These are phyloP conservation scores for Myrmophylax atrothorax DNA, from an alignment of 2,113 vertebrate species.

Conservation along the genomic window DNA sequence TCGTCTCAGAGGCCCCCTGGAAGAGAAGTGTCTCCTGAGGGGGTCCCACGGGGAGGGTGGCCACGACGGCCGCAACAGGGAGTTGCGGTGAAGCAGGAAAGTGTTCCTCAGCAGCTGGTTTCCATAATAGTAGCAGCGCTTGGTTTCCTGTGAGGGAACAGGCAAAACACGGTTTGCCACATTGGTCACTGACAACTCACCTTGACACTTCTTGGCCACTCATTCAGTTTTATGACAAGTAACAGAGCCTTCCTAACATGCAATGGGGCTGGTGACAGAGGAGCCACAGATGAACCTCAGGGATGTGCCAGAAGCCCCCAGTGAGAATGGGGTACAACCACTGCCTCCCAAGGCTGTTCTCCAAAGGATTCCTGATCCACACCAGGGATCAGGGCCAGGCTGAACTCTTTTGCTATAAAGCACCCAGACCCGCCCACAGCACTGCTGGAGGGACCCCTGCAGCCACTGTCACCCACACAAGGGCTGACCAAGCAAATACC, in stretches of 20 bases:
- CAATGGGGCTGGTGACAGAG: background rate
- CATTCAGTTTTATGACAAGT: background rate
- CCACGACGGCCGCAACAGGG: background rate
- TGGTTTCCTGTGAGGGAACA: slow-evolving; percentile 60
- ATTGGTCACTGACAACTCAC: background rate
- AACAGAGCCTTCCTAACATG: background rate
- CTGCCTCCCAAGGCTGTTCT: background rate
- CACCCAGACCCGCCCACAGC: background rate
- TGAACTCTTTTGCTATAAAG: background rate
- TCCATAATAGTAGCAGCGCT: slow-evolving; percentile 10
- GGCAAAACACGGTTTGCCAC: background rate
- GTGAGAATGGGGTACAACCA: background rate
- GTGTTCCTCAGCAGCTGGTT: background rate
- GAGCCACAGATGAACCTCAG: background rate
- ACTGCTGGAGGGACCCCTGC: background rate
- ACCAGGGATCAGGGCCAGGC: background rate
- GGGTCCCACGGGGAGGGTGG: background rate
- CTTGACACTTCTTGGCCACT: background rate
- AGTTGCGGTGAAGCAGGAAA: background rate
- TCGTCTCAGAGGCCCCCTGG: background rate
- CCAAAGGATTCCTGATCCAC: background rate
- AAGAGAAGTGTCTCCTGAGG: slow-evolving; percentile 41
- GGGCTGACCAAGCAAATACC: background rate
- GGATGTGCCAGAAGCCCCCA: background rate
- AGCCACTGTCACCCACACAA: background rate